phyloP scores from a whole-genome alignment of 2,797 vertebrate species.

The Alcedo atthis region DNA sequence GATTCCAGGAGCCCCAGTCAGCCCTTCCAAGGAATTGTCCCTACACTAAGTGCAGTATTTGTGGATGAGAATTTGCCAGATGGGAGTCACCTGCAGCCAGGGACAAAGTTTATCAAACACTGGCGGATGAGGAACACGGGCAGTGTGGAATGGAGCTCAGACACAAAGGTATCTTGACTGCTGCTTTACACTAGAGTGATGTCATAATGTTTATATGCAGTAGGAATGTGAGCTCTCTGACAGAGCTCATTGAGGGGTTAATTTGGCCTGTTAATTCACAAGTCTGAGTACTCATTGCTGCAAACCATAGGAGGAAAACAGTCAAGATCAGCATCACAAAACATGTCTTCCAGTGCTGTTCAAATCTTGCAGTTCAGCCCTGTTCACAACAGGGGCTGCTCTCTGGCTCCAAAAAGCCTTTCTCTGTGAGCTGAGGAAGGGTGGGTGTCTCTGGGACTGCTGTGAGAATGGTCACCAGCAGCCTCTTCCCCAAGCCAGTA shows the following conservation, averaged over 20 bases:
- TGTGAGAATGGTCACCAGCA: background rate
- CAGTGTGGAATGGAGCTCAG: slow-evolving; percentile 92
- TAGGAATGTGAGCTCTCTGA: background rate
- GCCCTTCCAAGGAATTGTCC: slow-evolving; percentile 89
- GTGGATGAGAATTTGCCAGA: slow-evolving; percentile 99
- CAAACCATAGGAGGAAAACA: background rate
- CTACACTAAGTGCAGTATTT: slow-evolving; percentile 93
- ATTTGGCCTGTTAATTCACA: background rate
- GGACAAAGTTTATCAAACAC: slow-evolving; percentile 96
- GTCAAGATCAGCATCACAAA: background rate
- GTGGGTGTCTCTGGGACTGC: too few species aligned
- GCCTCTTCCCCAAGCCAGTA: background rate
- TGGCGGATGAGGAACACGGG: slow-evolving; percentile 98
- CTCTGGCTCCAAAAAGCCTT: background rate
- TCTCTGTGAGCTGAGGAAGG: background rate
- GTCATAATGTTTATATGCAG: background rate
- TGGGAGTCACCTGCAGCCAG: slow-evolving; percentile 92
- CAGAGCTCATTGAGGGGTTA: background rate
- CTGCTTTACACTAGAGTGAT: background rate
- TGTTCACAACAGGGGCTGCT: background rate
- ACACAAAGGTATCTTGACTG: slow-evolving; percentile 89
- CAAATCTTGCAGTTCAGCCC: background rate
- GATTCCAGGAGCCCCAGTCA: slow-evolving; percentile 86
- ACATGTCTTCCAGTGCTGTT: background rate
- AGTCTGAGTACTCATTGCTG: background rate